Conservation (phyloP, 2,797 vertebrate genomes). For the Loris lydekkerianus region DNA sequence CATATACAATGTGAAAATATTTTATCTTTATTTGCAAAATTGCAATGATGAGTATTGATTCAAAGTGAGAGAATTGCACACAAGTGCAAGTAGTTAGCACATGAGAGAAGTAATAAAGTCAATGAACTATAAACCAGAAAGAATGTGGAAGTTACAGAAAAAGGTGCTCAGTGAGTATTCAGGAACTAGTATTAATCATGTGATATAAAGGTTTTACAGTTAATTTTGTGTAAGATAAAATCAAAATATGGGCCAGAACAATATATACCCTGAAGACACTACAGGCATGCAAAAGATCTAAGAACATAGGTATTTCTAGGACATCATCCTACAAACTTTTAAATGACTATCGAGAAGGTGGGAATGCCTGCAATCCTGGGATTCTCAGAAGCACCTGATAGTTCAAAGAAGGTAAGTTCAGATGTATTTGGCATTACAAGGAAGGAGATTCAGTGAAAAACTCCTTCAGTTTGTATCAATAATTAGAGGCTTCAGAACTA, state of each 20-base stretch:
- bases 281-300: neutral
- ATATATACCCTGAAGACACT: neutral
- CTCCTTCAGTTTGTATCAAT: neutral
- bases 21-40: constrained; percentile 29
- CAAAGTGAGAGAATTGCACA: neutral
- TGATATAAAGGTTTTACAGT: neutral
- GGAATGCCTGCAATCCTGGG: neutral
- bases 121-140: neutral
- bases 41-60: neutral
- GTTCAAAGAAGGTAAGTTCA: neutral
- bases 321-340: neutral
- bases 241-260: neutral
- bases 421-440: neutral
- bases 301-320: neutral
- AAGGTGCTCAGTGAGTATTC: neutral
- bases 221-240: neutral
- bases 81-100: neutral
- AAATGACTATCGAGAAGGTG: neutral
- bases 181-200: neutral
- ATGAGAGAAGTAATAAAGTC: neutral
- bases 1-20: neutral
- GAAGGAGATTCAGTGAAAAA: neutral
- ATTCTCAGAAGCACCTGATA: neutral
- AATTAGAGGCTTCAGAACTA: neutral
- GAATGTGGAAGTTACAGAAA: neutral